Conservation (phyloP, 2,888 invertebrate genomes). For the Hypercompe scribonia region DNA sequence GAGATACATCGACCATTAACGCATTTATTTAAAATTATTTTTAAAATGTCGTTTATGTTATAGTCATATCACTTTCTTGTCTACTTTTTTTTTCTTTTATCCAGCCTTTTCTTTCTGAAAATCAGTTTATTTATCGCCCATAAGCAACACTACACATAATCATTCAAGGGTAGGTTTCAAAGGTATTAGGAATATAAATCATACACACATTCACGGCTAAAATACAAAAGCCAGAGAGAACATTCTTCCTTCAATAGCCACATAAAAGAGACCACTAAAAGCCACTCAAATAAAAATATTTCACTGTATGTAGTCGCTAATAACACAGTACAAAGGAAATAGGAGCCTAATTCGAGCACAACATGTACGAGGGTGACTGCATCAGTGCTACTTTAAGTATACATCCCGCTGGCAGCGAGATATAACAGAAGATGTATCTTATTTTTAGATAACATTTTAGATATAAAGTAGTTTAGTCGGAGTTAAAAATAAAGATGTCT, state of each 20-base stretch:
- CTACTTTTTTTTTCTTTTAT: not conserved
- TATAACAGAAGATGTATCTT: not conserved
- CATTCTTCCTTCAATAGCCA: not conserved
- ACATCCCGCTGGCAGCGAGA: not conserved
- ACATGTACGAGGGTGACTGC: slow-evolving; percentile 41
- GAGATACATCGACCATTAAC: not conserved
- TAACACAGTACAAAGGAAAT: slow-evolving; percentile 17
- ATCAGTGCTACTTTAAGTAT: slow-evolving; percentile 28
- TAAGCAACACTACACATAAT: not conserved
- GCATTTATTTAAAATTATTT: not conserved
- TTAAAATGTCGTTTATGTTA: not conserved
- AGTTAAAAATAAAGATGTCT: too few relatives aligned
- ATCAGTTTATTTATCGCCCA: not conserved
- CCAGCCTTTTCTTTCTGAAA: too few relatives aligned
- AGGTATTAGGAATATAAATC: not conserved
- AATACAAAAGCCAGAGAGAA: not conserved
- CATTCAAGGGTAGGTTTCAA: not conserved
- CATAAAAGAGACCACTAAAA: not conserved
- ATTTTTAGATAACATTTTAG: not conserved
- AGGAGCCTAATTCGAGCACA: slow-evolving; percentile 28
- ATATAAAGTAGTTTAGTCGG: not conserved
- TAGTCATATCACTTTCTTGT: not conserved
- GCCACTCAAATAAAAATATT: not conserved
- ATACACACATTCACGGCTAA: not conserved
- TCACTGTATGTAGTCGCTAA: slow-evolving; percentile 11